Evolutionary conservation across 2,797 vertebrate genomes (phyloP), one percentile per base, ranked within the genome.

Genomic region (Setipinna tenuifilis): DNA sequence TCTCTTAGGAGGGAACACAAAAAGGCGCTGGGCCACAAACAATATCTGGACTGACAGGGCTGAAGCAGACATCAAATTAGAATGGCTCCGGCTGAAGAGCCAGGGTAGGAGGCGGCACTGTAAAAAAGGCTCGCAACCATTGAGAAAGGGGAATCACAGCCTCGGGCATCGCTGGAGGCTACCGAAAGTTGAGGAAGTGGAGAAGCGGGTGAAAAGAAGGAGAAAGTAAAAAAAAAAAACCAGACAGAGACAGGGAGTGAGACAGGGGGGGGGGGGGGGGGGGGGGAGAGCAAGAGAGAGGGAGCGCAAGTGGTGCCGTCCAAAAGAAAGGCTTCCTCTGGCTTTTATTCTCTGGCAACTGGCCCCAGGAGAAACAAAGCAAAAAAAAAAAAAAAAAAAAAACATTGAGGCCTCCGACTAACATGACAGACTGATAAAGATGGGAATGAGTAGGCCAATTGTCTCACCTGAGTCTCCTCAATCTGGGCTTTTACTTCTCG

Each of bases 161-260:
- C 90, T 82, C 46, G 57, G 94, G 94, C 92, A 21, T 89, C 23
- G 93, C 94, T 90, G 48, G 83, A 58, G 90, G 95, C 92, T 90
- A 90, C 89, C 93, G 89, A 93, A 92, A 92, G 93, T 94, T 95
- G 93, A 94, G 93, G 91, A 93, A 90, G 91, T 88, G 87, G 87
- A 86, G 62, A 90, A 88, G 17, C 4, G 71, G 16, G 16, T 16
- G 17, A 41, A 19, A 17, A 17, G 28, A 71, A 81, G 48, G 75
- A 84, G 50, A 82, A 86, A 84, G 87, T 14, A 87, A 35, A 17
- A 65, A 5, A 62, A 9, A 23, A 10, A 65, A 23, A 25, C 14
- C 9, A 35, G 28, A 35, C n/a, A 71, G 68, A 71, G 68, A 71
- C 7, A 71, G 68, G 35, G 65, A 68, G 65, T 31, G 6, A 28